These are phyloP conservation scores for Amphimallon solstitiale DNA, from an alignment of 2,888 invertebrate species.

Conservation along the genomic window DNA sequence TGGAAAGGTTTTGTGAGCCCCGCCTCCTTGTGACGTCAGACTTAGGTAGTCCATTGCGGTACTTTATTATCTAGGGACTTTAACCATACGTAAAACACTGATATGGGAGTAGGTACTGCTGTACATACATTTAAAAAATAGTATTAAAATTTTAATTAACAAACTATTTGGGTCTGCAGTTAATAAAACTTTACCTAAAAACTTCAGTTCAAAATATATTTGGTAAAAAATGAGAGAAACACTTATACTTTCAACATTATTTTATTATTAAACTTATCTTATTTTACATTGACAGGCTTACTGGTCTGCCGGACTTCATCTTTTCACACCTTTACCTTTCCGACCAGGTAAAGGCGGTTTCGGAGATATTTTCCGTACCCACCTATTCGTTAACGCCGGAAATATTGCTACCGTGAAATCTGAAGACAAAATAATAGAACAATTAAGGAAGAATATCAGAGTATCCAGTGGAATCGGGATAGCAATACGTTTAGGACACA, in stretches of 20 bases:
- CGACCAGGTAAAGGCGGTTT: conserved; percentile 80
- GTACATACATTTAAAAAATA: too few species aligned
- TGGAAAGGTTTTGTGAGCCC: too few species aligned
- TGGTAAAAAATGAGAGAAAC: neutral
- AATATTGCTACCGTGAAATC: conserved; percentile 73
- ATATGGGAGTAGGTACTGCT: too few species aligned
- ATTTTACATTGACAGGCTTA: conserved; percentile 68
- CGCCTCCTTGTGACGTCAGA: too few species aligned
- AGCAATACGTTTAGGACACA: conserved; percentile 82
- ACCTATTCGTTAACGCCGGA: conserved; percentile 90
- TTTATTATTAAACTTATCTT: neutral
- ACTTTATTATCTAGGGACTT: too few species aligned
- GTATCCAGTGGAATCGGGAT: conserved; percentile 85
- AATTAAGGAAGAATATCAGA: conserved; percentile 69
- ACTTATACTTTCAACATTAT: neutral
- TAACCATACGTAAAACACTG: too few species aligned
- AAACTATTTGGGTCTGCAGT: too few species aligned
- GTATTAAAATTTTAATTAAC: too few species aligned
- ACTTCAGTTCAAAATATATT: neutral
- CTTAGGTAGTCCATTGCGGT: too few species aligned
- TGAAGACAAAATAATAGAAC: conserved; percentile 62
- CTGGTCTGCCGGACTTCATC: conserved; percentile 87
- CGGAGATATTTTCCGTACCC: conserved; percentile 86
- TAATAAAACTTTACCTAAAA: too few species aligned
- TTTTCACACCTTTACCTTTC: conserved; percentile 92